These are phyloP conservation scores for Latrodectus geometricus DNA, from an alignment of 1,140 invertebrate species.

Conservation along the genomic window DNA sequence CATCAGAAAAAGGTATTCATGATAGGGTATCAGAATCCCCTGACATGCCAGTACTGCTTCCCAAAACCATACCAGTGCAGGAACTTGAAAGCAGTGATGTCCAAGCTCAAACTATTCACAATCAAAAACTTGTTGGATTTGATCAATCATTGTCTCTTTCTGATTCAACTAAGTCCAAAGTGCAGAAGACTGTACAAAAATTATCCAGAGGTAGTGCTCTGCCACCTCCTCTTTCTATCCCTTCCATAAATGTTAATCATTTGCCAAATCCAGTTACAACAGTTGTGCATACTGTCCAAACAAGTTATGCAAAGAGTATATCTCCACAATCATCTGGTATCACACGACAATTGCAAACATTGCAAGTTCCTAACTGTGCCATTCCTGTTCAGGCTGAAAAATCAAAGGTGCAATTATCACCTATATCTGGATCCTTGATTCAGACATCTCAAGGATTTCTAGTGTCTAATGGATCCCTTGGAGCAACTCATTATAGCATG, in stretches of 20 bases:
- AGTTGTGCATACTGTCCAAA: neutral
- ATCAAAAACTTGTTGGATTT: conserved; percentile 5
- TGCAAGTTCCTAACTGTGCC: conserved; percentile 10
- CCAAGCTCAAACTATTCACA: neutral
- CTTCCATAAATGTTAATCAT: conserved; percentile 23
- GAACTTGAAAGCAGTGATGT: conserved; percentile 12
- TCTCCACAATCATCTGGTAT: conserved; percentile 23
- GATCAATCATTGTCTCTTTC: neutral
- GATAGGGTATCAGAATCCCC: conserved; percentile 32
- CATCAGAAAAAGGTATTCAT: conserved; percentile 34
- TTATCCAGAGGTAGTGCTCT: conserved; percentile 37
- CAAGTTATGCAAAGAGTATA: conserved; percentile 15
- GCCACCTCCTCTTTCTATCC: conserved; percentile 57
- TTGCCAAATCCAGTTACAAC: neutral
- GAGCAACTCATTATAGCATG: conserved; percentile 53
- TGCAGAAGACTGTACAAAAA: conserved; percentile 56
- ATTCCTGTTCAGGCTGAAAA: conserved; percentile 27
- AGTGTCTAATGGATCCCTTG: conserved; percentile 41
- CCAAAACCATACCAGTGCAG: neutral
- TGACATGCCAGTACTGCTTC: conserved; percentile 24
- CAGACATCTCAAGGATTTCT: conserved; percentile 47
- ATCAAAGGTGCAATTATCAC: conserved; percentile 49
- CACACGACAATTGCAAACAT: conserved; percentile 20
- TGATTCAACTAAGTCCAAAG: neutral
- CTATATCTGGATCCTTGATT: conserved; percentile 41